Base-by-base conservation (phyloP, 2,888 invertebrate species). In the Apoda limacodes region DNA sequence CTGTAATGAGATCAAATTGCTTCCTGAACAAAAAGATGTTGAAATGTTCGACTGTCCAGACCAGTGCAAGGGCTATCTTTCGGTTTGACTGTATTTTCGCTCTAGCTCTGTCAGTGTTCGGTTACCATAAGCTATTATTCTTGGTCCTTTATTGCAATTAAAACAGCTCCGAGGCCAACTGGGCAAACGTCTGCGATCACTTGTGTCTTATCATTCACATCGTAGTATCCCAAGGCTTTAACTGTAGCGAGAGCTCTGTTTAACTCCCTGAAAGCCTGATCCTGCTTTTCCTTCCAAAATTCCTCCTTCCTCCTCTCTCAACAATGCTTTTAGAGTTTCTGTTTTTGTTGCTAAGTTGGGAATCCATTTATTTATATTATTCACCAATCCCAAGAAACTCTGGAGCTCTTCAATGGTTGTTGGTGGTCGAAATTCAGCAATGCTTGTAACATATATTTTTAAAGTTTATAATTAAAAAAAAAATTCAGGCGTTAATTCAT, bases 261-360 rank as follows among this genome's bases (percentile, higher is more conserved):
- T 17, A 17, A 7, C 7, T 17, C 7, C 7, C 7, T 5, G 17
- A 17, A 17, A 6, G 17, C 17, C 5, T 6, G 5, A 17, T 17
- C 51, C 27, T 46, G 48, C 3, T 32, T 19, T 0, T 22, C 4
- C 7, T 2, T 7, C 46, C 45, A 48, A 4, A 12, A 28, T 2
- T 20, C n/a, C n/a, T n/a, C n/a, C n/a, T n/a, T n/a, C n/a, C n/a
- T n/a, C n/a, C 19, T 24, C 9, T 9, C 22, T 9, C n/a, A 33
- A 9, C 20, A 27, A 9, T 13, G 24, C 3, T 25, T 33, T 24
- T n/a, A 28, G 11, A 6, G 29, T 29, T 22, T 34, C 34, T 17
- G 29, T 34, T 5, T 7, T n/a, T 4, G 34, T 34, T 4, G 25
- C 30, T 2, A 25, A 12, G 9, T 34, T 29, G 6, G 34, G 29